These are phyloP conservation scores for Ceratotherium simum DNA, from an alignment of 2,113 vertebrate species.

Conservation along the genomic window DNA sequence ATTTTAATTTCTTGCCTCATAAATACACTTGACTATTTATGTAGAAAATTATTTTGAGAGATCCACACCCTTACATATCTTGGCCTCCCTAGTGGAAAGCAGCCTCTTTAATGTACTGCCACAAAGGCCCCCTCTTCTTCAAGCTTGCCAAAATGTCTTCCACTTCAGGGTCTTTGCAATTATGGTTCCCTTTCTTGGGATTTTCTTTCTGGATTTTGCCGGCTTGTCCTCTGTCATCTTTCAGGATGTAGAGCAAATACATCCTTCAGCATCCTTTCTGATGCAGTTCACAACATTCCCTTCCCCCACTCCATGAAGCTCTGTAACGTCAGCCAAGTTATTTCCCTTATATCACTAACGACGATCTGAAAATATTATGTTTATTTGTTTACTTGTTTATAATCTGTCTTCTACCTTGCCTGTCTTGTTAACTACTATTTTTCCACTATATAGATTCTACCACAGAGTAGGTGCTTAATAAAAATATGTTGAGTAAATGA, in stretches of 20 bases:
- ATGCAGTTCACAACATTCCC: background rate
- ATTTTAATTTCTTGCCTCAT: background rate
- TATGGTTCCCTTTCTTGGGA: background rate
- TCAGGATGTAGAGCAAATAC: background rate
- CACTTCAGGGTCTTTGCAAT: background rate
- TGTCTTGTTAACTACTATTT: background rate
- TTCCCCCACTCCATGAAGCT: background rate
- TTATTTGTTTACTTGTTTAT: background rate
- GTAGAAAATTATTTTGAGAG: background rate
- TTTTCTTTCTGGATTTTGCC: background rate
- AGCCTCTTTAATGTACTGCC: background rate
- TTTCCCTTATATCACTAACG: background rate
- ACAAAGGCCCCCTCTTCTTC: background rate
- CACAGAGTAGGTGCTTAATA: background rate
- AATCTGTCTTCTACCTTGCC: background rate
- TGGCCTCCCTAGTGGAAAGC: background rate
- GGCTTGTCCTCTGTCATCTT: background rate
- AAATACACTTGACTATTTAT: background rate
- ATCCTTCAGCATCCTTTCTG: background rate
- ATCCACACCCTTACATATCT: background rate
- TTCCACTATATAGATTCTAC: background rate
- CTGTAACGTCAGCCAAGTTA: background rate
- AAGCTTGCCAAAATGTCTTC: background rate
- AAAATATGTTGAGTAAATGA: background rate
- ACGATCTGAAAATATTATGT: background rate